Evolutionary conservation across 2,113 vertebrate genomes (phyloP).

Genomic region (Cryptotis parvus): DNA sequence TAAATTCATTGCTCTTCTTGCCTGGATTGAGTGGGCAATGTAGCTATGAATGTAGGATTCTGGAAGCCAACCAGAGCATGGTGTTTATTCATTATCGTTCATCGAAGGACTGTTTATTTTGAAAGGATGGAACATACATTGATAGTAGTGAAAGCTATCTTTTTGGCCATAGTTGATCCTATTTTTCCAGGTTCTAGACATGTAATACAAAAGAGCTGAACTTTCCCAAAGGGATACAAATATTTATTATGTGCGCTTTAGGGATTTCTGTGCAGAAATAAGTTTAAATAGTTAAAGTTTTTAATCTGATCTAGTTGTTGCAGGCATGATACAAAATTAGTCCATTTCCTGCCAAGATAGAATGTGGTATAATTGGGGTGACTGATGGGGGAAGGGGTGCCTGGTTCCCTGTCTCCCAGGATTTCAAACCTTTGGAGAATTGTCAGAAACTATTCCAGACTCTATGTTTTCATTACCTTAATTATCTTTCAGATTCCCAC

Average conservation of each 20-base stretch:
- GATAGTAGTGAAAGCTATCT: not conserved
- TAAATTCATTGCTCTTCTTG: not conserved
- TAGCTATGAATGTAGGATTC: not conserved
- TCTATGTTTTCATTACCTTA: constrained; percentile 35
- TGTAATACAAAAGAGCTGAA: not conserved
- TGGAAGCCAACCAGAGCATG: not conserved
- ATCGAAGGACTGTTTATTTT: not conserved
- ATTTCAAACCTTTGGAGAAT: not conserved
- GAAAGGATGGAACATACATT: not conserved
- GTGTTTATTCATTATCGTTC: not conserved
- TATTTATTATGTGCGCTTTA: not conserved
- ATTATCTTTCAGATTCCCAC: not conserved
- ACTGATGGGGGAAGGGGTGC: not conserved
- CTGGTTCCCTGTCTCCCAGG: not conserved
- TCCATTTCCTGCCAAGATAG: not conserved
- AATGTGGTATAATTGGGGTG: not conserved
- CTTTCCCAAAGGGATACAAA: not conserved
- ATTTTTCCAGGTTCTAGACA: not conserved
- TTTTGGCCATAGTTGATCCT: not conserved
- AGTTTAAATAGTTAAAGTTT: not conserved
- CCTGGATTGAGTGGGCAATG: not conserved
- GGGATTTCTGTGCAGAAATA: not conserved
- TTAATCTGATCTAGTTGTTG: not conserved
- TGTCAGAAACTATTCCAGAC: constrained; percentile 20
- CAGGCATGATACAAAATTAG: not conserved